Base-by-base conservation (phyloP, 2,113 vertebrate species). In the Meriones unguiculatus region DNA sequence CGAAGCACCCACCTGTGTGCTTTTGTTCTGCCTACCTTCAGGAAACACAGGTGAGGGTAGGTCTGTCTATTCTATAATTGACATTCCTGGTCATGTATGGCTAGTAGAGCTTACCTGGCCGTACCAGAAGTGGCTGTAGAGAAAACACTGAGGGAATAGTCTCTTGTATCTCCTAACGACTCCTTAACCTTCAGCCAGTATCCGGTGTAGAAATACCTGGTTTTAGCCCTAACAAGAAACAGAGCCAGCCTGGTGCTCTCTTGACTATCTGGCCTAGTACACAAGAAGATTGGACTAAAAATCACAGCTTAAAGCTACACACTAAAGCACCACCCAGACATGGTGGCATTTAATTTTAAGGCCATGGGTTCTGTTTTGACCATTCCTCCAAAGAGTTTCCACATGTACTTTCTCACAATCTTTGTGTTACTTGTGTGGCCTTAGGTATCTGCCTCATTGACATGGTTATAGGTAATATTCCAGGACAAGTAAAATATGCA, bases 201-300 rank as follows among this genome's bases (percentile, higher is more conserved):
- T 25, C 20, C 91, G 22, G 46, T 38, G 30, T 50, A 76, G 54
- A 64, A 15, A 80, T 30, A 65, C 4, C 30, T 89, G 41, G 64
- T 75, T 97, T 96, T 75, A 59, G 14, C 93, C 90, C 91, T 67
- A 96, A 90, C 12, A 67, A 85, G 54, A 95, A 94, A 84, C 4
- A 35, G 62, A 97, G 41, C 87, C 41, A 86, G 64, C 17, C 67
- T 62, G 84, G 69, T n/a, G 46, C 32, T 90, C 81, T 76, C 70
- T 90, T 92, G 38, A 85, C 90, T 72, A 95, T 89, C 77, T 92
- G 80, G 76, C 86, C 50, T 87, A 97, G 22, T 8, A 65, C 9
- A 72, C 14, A 1, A 84, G n/a, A 65, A 94, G 54, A 78, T 67
- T 90, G 17, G 72, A 88, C 67, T 93, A 62, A 86, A 57, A 95